These are phyloP conservation scores for Drosophila biarmipes DNA, from an alignment of 1,140 invertebrate genomes.

Conservation along the genomic window DNA sequence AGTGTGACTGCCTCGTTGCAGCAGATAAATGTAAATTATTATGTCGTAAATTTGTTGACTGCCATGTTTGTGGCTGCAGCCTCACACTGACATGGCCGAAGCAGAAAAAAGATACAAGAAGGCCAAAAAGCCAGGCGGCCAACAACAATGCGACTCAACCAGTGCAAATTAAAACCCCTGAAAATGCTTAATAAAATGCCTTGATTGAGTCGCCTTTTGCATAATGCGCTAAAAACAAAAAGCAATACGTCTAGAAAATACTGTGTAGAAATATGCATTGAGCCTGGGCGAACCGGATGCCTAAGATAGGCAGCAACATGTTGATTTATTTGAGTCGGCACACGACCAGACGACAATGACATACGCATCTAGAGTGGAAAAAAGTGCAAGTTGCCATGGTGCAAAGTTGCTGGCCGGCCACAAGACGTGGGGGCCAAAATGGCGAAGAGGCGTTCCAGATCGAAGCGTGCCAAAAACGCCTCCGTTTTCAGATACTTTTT, in stretches of 20 bases:
- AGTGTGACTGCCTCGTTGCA: slow-evolving; percentile 73
- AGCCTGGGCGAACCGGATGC: slow-evolving; percentile 77
- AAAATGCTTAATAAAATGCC: slow-evolving; percentile 75
- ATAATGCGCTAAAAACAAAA: slow-evolving; percentile 46
- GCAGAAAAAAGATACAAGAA: slow-evolving; percentile 7
- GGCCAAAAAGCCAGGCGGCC: slow-evolving; percentile 21
- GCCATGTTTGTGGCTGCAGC: slow-evolving; percentile 78
- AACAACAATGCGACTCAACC: slow-evolving; percentile 33
- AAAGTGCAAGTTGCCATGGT: slow-evolving; percentile 73
- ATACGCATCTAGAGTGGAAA: slow-evolving; percentile 52
- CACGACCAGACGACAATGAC: slow-evolving; percentile 71
- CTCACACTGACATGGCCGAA: slow-evolving; percentile 61
- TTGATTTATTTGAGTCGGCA: slow-evolving; percentile 76
- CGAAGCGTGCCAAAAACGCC: slow-evolving; percentile 60
- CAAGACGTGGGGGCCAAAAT: slow-evolving; percentile 64
- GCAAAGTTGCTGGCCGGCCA: background rate
- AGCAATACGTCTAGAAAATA: slow-evolving; percentile 18
- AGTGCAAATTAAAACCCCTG: slow-evolving; percentile 60
- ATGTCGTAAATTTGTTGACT: slow-evolving; percentile 84
- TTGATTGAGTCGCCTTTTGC: slow-evolving; percentile 73
- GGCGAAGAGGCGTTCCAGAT: slow-evolving; percentile 59
- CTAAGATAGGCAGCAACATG: slow-evolving; percentile 60
- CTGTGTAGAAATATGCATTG: slow-evolving; percentile 34
- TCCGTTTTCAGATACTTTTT: slow-evolving; percentile 7
- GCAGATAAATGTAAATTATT: slow-evolving; percentile 84